Percentiles rank a stretch among this genome's conserved stretches.
phyloP scores from a whole-genome alignment of 2,888 invertebrate species.

The Penaeus monodon region DNA sequence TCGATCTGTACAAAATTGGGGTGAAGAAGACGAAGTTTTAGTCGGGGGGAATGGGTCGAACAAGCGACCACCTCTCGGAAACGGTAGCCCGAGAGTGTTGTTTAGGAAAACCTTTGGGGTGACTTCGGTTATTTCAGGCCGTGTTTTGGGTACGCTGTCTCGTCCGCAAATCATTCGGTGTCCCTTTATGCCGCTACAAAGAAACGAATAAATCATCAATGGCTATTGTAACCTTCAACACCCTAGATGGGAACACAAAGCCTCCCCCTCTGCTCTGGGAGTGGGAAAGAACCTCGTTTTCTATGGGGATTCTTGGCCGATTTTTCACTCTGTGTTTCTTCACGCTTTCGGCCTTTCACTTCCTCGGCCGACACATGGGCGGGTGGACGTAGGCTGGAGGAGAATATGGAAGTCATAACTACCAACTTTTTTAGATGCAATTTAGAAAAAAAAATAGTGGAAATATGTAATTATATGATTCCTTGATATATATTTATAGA shows the following conservation, averaged over 20 bases:
- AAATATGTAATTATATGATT: too few relatives aligned
- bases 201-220: constrained; percentile 48
- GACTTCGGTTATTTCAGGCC: not conserved
- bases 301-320: too few relatives aligned
- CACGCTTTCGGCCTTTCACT: too few relatives aligned
- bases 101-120: not conserved
- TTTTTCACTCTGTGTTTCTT: too few relatives aligned
- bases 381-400: too few relatives aligned
- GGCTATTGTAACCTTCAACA: constrained; percentile 9
- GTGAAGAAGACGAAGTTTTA: not conserved
- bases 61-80: not conserved
- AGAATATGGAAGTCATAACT: too few relatives aligned
- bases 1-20: not conserved
- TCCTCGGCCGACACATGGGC: too few relatives aligned
- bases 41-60: not conserved
- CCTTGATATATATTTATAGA: too few relatives aligned
- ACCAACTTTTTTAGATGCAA: too few relatives aligned
- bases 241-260: constrained; percentile 15
- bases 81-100: constrained; percentile 7
- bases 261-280: not conserved
- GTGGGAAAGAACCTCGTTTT: not conserved
- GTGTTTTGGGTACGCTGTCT: constrained; percentile 19
- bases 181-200: constrained; percentile 29
- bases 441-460: too few relatives aligned
- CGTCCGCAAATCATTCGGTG: constrained; percentile 42